Evolutionary conservation across 2,888 invertebrate species (phyloP), one percentile per base, ranked within the genome.

Genomic region (Salpingus planirostris): DNA sequence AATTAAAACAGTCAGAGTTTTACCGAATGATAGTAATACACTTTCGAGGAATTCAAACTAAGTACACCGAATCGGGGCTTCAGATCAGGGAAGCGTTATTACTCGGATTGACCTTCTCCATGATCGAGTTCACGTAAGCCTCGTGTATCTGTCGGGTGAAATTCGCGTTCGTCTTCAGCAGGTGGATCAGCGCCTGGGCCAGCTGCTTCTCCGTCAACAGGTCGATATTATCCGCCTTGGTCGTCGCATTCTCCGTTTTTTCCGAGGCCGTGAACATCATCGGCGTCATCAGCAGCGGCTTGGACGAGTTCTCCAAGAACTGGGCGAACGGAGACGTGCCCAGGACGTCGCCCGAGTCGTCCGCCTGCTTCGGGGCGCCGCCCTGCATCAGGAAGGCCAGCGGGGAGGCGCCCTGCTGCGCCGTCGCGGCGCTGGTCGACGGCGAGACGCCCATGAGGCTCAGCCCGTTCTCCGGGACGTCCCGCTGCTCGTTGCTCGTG

Each of bases 121-220:
- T 74, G 55, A 86, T 82, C 15, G 86, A 85, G 66, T 88, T 86
- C 11, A 91, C 80, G 60, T 93, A 93, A 31, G 89, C 92, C 66
- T 92, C 89, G 59, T 93, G 91, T 41, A 93, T 69, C 64, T 86
- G 89, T 56, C 80, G 81, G 18, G 90, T 78, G 67, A 93, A 93
- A 47, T 86, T 85, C 15, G 82, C 74, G 63, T 93, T 91, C 64
- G 84, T 84, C 67, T 86, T 83, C 35, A 92, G 69, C 35, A 93
- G 71, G 67, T 90, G 84, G 51, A 82, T 79, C 56, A 93, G 78
- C 14, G 92, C 90, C 67, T 92, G 90, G 18, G 87, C 77, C 38
- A 93, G 71, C 62, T 93, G 93, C 57, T 86, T 84, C 61, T 81
- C 80, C 24, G 88, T 91, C 29, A 93, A 70, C 10, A 89, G 86